Base-by-base conservation (phyloP, 92 coral and sea anemone genomes). In the Paragorgia papillata region DNA sequence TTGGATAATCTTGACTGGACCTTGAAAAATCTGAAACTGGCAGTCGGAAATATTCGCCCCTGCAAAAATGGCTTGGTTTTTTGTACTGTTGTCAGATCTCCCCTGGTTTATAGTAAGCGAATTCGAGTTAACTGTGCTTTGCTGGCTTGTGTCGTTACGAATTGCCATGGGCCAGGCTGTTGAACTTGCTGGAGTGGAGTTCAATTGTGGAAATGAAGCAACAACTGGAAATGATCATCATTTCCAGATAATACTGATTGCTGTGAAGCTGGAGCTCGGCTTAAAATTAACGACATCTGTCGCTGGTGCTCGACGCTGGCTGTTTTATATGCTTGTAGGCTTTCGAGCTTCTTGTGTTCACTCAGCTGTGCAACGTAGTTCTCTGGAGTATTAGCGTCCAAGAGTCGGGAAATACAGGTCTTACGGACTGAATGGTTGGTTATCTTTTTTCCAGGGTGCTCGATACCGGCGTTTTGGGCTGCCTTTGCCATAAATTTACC, bases 41-140 rank as follows among this genome's bases (percentile, higher is more conserved):
- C n/a, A n/a, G n/a, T n/a, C n/a, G n/a, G 64, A 32, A 76, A 76
- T 63, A 33, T 76, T 76, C 24, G 82, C 82, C 29, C 82, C 74
- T 12, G 75, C 51, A 59, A 76, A 76, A 59, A 20, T 8, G 12
- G 66, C 57, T 19, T 28, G 10, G 26, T 46, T n/a, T 5, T 51
- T 17, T 51, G 43, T 37, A 10, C 43, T 32, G 14, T 17, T 29
- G 68, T 37, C 43, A 10, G 43, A 37, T 37, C 43, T 37, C 10
- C 10, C 43, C 43, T 22, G 58, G 4, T 51, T 51, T 51, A 17
- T 51, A 22, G 58, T n/a, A 17, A 17, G 26, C 5, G 26, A 17
- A 51, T 51, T 51, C 17, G 58, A 51, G 20, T 51, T 51, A n/a
- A 51, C 58, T 3, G 26, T 51, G 26, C 58, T 51, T 51, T 51